Evolutionary conservation across 2,888 invertebrate genomes (phyloP).

Genomic region (Julus scanicus): DNA sequence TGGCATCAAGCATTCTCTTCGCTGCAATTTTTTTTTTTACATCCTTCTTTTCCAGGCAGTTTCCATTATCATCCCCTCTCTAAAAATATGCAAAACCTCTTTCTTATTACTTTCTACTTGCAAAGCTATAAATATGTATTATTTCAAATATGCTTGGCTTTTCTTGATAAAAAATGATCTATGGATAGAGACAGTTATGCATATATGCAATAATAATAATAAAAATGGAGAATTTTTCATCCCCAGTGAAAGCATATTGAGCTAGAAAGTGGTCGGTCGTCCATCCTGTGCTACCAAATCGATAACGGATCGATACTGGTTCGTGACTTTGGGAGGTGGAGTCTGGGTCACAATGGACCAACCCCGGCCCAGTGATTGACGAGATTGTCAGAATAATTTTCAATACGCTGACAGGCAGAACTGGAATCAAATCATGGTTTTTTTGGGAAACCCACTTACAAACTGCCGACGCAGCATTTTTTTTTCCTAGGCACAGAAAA

Average conservation of each 20-base stretch:
- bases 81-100: conserved; percentile 36
- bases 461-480: conserved; percentile 12
- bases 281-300: conserved; percentile 38
- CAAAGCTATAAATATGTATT: conserved; percentile 50
- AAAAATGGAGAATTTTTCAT: conserved; percentile 45
- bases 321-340: conserved; percentile 49
- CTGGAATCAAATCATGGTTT: conserved; percentile 47
- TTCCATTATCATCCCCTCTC: conserved; percentile 24
- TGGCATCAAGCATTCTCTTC: not conserved
- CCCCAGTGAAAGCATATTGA: conserved; percentile 40
- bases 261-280: conserved; percentile 41
- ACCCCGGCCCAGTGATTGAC: conserved; percentile 40
- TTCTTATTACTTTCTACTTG: conserved; percentile 36
- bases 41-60: not conserved
- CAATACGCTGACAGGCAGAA: conserved; percentile 49
- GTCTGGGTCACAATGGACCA: conserved; percentile 47
- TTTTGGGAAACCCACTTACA: not conserved
- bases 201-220: conserved; percentile 45
- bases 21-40: not conserved
- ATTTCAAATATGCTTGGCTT: conserved; percentile 43
- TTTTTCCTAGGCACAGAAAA: not conserved
- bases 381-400: conserved; percentile 52
- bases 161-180: conserved; percentile 24
- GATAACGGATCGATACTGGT: conserved; percentile 41
- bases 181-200: conserved; percentile 36